phyloP scores from a whole-genome alignment of 1,140 invertebrate genomes.

The Atta colombica region DNA sequence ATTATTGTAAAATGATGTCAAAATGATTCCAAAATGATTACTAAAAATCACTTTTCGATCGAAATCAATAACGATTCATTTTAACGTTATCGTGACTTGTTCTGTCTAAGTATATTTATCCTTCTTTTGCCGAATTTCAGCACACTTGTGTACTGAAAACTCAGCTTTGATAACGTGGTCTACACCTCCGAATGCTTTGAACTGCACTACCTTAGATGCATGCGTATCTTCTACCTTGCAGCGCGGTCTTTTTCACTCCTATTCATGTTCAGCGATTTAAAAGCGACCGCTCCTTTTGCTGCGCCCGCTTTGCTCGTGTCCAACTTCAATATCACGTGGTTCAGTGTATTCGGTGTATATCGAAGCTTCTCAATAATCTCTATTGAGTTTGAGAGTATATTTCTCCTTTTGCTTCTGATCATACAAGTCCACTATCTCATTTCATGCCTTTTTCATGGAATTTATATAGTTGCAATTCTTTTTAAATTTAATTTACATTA shows the following conservation, averaged over 20 bases:
- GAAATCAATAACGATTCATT: too few species aligned
- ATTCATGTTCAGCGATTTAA: conserved; percentile 58
- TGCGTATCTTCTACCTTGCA: conserved; percentile 23
- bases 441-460: not conserved
- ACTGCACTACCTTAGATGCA: conserved; percentile 12
- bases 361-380: conserved; percentile 24
- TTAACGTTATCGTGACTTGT: too few species aligned
- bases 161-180: conserved; percentile 6
- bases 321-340: conserved; percentile 48
- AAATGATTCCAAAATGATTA: too few species aligned
- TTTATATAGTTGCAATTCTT: not conserved
- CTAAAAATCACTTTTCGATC: too few species aligned
- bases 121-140: conserved; percentile 12
- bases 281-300: conserved; percentile 46
- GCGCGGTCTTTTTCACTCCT: conserved; percentile 7
- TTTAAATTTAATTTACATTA: conserved; percentile 1
- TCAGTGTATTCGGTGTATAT: conserved; percentile 16
- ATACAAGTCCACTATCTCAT: not conserved
- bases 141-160: not conserved
- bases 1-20: too few species aligned
- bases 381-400: conserved; percentile 20
- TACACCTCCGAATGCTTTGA: conserved; percentile 12
- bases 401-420: conserved; percentile 4
- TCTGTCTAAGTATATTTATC: not conserved
- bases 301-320: conserved; percentile 39